Evolutionary conservation across 2,888 invertebrate species (phyloP).

Genomic region (Rhingia rostrata): DNA sequence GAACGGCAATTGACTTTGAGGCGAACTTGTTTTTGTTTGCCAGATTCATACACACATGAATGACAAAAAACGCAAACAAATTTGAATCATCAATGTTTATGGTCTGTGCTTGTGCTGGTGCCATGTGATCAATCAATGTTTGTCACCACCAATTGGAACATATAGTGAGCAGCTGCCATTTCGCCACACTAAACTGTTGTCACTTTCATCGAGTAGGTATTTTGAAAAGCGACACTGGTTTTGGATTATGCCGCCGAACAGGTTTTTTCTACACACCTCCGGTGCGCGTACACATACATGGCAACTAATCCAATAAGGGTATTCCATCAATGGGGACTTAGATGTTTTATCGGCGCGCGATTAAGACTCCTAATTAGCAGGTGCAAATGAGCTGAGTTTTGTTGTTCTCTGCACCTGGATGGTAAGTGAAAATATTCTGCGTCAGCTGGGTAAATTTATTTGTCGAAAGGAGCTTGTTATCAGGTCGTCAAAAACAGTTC

Average conservation of each 20-base stretch:
- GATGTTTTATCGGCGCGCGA: conserved; percentile 28
- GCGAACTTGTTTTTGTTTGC: conserved; percentile 39
- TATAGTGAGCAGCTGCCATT: no score
- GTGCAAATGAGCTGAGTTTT: conserved; percentile 31
- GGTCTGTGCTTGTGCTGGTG: not conserved
- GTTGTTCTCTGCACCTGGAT: conserved; percentile 6
- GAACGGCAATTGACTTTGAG: conserved; percentile 2
- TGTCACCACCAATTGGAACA: no score
- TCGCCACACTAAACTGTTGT: no score
- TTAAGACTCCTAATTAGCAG: conserved; percentile 47
- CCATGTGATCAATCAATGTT: not conserved
- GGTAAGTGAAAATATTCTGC: conserved; percentile 2
- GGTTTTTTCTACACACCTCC: conserved; percentile 58
- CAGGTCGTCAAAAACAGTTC: not conserved
- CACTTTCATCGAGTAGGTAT: no score
- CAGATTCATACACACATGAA: not conserved
- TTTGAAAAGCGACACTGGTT: not conserved
- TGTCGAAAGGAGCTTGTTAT: not conserved
- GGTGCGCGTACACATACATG: conserved; percentile 11
- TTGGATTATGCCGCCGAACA: conserved; percentile 33
- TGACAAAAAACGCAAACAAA: not conserved
- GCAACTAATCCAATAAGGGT: conserved; percentile 26
- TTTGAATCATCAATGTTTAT: not conserved
- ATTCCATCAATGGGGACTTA: conserved; percentile 20
- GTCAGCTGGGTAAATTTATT: not conserved